Base-by-base conservation (phyloP, 2,797 vertebrate genomes). In the Hirundo rustica region DNA sequence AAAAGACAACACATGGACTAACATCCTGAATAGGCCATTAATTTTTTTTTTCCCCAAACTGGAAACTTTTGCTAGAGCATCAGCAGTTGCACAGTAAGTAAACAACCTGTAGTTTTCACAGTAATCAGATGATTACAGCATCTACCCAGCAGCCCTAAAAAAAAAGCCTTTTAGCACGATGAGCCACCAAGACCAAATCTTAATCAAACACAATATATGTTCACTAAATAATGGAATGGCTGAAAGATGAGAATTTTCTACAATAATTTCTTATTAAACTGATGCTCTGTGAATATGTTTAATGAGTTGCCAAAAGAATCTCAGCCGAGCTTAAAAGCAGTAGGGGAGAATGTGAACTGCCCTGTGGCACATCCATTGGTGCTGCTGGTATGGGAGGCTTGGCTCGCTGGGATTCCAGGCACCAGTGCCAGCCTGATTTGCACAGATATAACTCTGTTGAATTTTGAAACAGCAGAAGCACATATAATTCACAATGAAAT, bases 21-120 rank as follows among this genome's bases (percentile, higher is more conserved):
- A 40, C 6, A 79, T 4, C 30, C 7, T 32, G 51, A 75, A 58
- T 0, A 70, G 45, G 13, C 58, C 2, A 1, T 2, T 51, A 53
- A 23, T 3, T 23, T 17, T 26, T 16, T 16, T 72, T 51, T 15
- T 8, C 16, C 12, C 26, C 22, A 21, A 57, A 75, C 12, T 34
- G 32, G 26, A 62, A 88, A 42, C 47, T 17, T 30, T 82, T 78
- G 12, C 8, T 65, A 42, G 30, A 85, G 19, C 72, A 79, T 61
- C 62, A 76, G 40, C 26, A 74, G 40, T 32, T 65, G 66, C 51
- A 61, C 17, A 30, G 30, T 26, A 36, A 48, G 13, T 32, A 79
- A 91, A 76, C 20, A 68, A 71, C 21, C 11, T 57, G 27, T 13
- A 54, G 60, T 70, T 79, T 79, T 89, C 57, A 66, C 12, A 76